Conservation (phyloP, 2,113 vertebrate species). For the Suncus etruscus region DNA sequence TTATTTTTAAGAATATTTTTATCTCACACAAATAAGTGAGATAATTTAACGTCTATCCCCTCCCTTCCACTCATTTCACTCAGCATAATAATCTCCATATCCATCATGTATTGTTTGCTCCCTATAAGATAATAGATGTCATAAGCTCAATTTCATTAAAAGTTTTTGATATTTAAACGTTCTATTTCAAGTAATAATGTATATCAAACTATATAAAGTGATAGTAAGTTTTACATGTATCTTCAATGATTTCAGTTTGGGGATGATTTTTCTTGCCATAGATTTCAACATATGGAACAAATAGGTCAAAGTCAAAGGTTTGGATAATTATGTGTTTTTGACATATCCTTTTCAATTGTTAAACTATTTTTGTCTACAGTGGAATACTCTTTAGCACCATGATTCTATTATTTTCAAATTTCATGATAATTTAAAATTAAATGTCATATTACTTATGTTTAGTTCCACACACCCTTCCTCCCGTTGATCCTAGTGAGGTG, state of each 20-base stretch:
- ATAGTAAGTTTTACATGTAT: neutral
- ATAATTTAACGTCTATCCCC: too few relatives aligned
- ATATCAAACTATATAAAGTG: too few relatives aligned
- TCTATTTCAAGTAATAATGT: too few relatives aligned
- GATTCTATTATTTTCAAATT: slow-evolving; percentile 42
- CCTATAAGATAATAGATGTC: too few relatives aligned
- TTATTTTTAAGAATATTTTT: too few relatives aligned
- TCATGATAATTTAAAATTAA: neutral
- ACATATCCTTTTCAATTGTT: neutral
- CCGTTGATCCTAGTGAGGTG: neutral
- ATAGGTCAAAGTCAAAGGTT: neutral
- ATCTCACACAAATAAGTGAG: too few relatives aligned
- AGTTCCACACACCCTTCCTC: too few relatives aligned
- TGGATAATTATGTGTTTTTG: neutral
- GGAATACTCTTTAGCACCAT: neutral
- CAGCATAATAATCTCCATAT: too few relatives aligned
- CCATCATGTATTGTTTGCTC: too few relatives aligned
- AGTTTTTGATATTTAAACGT: too few relatives aligned
- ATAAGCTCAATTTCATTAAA: too few relatives aligned
- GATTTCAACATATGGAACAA: neutral
- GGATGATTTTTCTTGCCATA: slow-evolving; percentile 38
- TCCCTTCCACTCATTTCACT: too few relatives aligned
- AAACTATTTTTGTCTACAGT: neutral
- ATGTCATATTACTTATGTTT: neutral
- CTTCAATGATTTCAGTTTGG: neutral